Percentiles rank a stretch among this genome's conserved stretches.
phyloP scores from a whole-genome alignment of 2,113 vertebrate species.

The Tretioscincus oriximinensis region DNA sequence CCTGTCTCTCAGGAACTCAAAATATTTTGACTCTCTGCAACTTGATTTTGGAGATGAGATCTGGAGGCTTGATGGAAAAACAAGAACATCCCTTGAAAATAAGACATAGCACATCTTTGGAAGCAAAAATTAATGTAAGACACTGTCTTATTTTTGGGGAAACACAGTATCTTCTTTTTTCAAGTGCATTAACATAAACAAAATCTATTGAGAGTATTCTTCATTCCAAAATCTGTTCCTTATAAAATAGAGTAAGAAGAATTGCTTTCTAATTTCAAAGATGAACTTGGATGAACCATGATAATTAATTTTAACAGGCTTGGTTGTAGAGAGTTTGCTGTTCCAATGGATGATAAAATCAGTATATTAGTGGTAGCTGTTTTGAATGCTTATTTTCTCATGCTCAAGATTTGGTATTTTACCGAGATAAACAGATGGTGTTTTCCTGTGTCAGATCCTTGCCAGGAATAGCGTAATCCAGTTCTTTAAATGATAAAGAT shows the following conservation, averaged over 20 bases:
- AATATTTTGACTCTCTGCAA: no score
- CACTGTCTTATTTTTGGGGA: no score
- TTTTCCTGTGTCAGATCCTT: slow-evolving; percentile 15
- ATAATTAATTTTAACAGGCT: background rate
- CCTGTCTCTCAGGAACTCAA: no score
- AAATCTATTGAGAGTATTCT: background rate
- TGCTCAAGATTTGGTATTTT: background rate
- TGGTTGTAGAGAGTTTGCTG: background rate
- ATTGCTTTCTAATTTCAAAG: background rate
- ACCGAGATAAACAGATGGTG: background rate
- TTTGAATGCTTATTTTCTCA: slow-evolving; percentile 19
- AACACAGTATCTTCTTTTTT: no score
- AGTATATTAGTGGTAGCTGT: slow-evolving; percentile 2
- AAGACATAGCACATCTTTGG: no score
- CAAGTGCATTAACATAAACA: background rate
- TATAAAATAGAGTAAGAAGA: background rate
- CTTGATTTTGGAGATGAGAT: no score
- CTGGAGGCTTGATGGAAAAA: no score
- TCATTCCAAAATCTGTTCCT: background rate
- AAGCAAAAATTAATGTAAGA: no score
- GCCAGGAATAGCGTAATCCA: slow-evolving; percentile 26
- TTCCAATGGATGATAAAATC: slow-evolving; percentile 4
- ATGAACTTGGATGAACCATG: background rate
- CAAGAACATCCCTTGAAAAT: no score
- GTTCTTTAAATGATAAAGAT: background rate